Evolutionary conservation across 2,113 vertebrate genomes (phyloP).

Genomic region (Colaptes auratus): DNA sequence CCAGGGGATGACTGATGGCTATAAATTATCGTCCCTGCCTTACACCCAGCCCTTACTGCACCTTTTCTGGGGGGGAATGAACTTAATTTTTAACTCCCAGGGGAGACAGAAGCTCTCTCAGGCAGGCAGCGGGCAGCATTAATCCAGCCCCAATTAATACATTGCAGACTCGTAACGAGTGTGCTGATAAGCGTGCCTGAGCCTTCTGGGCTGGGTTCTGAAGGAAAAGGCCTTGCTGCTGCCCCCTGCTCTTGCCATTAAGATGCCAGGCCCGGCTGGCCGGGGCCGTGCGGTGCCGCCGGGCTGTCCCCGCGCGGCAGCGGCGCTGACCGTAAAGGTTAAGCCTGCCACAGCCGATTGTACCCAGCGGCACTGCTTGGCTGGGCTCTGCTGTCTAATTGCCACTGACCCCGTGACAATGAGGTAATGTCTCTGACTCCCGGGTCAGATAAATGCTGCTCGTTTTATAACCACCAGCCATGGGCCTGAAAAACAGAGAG

Average conservation of each 20-base stretch:
- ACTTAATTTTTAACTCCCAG: neutral
- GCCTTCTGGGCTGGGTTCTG: neutral
- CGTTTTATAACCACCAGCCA: constrained; percentile 50
- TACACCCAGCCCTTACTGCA: neutral
- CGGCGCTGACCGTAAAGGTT: constrained; percentile 40
- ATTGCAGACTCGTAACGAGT: fast-evolving
- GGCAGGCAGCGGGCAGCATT: neutral
- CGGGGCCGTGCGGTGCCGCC: neutral
- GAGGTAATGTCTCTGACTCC: constrained; percentile 70
- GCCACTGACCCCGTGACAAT: constrained; percentile 63
- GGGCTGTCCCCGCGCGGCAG: neutral
- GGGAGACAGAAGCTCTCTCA: no score
- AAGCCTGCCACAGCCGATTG: constrained; percentile 29
- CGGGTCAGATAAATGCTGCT: constrained; percentile 60
- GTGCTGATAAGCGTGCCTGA: fast-evolving
- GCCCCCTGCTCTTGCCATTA: neutral
- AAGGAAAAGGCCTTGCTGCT: neutral
- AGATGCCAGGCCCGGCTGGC: neutral
- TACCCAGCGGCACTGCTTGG: constrained; percentile 37
- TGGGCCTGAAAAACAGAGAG: constrained; percentile 54
- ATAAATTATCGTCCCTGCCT: neutral
- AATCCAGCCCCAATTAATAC: neutral
- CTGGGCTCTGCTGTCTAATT: constrained; percentile 51
- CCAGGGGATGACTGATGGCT: neutral
- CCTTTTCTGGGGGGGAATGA: neutral